phyloP scores from a whole-genome alignment of 2,888 invertebrate species.

The Oligia latruncula region DNA sequence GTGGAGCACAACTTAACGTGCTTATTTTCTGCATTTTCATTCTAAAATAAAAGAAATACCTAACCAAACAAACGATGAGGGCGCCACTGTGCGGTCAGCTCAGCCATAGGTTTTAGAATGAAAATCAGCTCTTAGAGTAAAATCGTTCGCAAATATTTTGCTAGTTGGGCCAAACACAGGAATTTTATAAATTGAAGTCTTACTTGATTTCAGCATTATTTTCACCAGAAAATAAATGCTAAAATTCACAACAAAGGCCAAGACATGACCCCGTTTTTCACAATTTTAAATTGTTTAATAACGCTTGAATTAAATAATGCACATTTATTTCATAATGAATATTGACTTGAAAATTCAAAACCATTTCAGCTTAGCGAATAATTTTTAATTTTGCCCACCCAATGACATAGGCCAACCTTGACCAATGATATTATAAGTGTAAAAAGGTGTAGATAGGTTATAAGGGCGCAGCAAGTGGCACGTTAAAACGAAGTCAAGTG shows the following conservation, averaged over 20 bases:
- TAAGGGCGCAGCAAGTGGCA: too few relatives aligned
- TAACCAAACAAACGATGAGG: too few relatives aligned
- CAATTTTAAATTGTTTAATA: not conserved
- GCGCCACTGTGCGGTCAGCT: too few relatives aligned
- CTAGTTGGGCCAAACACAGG: not conserved
- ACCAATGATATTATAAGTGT: too few relatives aligned
- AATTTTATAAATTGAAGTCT: not conserved
- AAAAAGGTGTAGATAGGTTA: too few relatives aligned
- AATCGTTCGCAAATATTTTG: not conserved
- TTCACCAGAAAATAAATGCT: slow-evolving; percentile 16
- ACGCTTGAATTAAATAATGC: not conserved
- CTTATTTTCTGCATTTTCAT: too few relatives aligned
- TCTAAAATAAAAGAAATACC: too few relatives aligned
- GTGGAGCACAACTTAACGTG: too few relatives aligned
- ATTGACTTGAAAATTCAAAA: slow-evolving; percentile 10
- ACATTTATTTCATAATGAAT: slow-evolving; percentile 8
- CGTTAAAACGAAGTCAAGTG: too few relatives aligned
- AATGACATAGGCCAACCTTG: not conserved
- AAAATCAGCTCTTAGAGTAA: too few relatives aligned
- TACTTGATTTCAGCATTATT: not conserved
- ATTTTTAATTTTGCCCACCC: not conserved
- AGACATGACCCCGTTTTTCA: not conserved
- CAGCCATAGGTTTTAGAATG: too few relatives aligned
- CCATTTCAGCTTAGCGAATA: slow-evolving; percentile 5
- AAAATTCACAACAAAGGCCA: not conserved